Evolutionary conservation across 2,113 vertebrate species (phyloP), one percentile per base, ranked within the genome.

Genomic region (Galbula dea): DNA sequence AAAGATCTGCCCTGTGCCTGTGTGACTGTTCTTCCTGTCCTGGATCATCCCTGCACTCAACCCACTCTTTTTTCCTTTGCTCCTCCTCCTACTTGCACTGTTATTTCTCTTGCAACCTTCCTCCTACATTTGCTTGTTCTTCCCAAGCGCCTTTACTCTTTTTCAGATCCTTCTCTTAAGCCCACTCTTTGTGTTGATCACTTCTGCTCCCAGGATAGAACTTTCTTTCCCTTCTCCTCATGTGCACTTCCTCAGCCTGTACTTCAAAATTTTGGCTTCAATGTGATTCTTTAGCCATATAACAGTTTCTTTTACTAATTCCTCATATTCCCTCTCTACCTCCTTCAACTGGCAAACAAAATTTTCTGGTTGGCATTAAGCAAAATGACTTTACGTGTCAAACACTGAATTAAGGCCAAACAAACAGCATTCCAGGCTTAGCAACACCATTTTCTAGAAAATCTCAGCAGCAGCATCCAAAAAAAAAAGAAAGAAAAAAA

Each of bases 171-270:
- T 19, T 81, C 83, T 90, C 3, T 0, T 4, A 7, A 92, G 61
- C 92, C 54, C 58, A 49, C 86, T 86, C 34, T 91, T 62, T 75
- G 36, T 89, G 74, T 37, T 86, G 37, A 76, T 84, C 52, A 49
- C 74, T 90, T 77, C 62, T 93, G 32, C 26, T 95, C 77, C 54
- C 49, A 82, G 30, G 81, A 86, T 76, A 92, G 90, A 90, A 77
- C 51, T 76, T 79, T 55, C 43, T 93, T 91, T 54, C 72, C 65
- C 62, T 93, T 86, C 90, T 96, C 95, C 86, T 93, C 90, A 73
- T 54, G 39, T 89, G 86, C 57, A 80, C 90, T 93, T 94, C 69
- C 73, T 55, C 77, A 89, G 48, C 69, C 45, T 37, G 12, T 88
- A 43, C 41, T 78, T 89, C 9, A 88, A 82, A 92, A 93, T 92